Base-by-base conservation (phyloP, 2,888 invertebrate species). In the Lottia gigantea region DNA sequence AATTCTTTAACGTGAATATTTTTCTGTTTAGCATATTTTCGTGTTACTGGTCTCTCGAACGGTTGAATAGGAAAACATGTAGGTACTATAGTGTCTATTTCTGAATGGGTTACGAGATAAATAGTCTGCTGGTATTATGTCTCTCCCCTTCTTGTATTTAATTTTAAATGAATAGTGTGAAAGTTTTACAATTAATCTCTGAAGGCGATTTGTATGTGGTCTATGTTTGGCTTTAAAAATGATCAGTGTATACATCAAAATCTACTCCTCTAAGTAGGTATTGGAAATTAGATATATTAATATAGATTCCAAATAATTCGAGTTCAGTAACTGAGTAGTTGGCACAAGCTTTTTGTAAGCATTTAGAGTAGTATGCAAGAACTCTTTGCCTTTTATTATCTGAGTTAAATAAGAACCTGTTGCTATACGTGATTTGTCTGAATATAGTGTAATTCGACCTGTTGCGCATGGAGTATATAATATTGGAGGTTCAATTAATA, bases 351-450 rank as follows among this genome's bases (percentile, higher is more conserved):
- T 55, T 55, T 19, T n/a, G 55, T 8, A 55, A 23, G 7, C 55
- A n/a, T 23, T 55, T 55, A 55, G 55, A 55, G 23, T 55, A 55
- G 23, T 55, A 55, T 19, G 19, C 55, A 8, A 55, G 23, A 8
- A 55, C n/a, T 23, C 55, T 55, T 55, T n/a, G 0, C 55, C 55
- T 19, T 55, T 55, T 19, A 55, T 55, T 11, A 55, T 23, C 14
- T 55, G 55, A 55, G 55, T 55, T 55, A 55, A 16, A 55, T 55
- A 55, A 19, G 55, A 55, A 55, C 55, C 55, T n/a, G 55, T 55
- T 55, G 55, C n/a, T 16, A 23, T 55, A 8, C 55, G n/a, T n/a
- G 15, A 55, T 55, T n/a, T 55, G 14, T 55, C 55, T 7, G 19
- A 19, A 23, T 55, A 55, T 55, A 55, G 23, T 1, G 15, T 55